These are phyloP conservation scores for Oncorhynchus nerka DNA, from an alignment of 2,113 vertebrate species.

Conservation along the genomic window DNA sequence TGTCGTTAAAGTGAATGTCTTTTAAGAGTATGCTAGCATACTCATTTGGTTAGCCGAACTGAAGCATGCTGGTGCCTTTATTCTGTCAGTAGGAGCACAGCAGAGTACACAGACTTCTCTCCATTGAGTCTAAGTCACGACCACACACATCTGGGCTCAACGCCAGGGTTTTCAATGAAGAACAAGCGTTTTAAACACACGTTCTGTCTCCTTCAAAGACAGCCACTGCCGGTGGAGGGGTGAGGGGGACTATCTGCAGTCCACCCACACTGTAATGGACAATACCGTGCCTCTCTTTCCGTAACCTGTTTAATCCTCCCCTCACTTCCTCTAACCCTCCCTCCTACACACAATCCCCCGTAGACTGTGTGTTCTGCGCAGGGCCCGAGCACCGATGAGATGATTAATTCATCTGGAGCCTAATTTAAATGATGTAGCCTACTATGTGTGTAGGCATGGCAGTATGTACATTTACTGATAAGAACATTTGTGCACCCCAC, in stretches of 20 bases:
- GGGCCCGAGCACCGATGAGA: conserved; percentile 24
- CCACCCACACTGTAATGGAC: conserved; percentile 59
- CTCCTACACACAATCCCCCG: conserved; percentile 57
- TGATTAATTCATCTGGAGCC: conserved; percentile 19
- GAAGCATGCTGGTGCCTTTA: background rate
- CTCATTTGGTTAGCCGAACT: no score
- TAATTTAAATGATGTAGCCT: conserved; percentile 15
- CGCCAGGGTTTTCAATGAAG: conserved; percentile 46
- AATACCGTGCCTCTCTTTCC: conserved; percentile 38
- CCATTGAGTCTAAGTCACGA: conserved; percentile 61
- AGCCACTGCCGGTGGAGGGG: conserved; percentile 44
- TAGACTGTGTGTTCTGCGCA: conserved; percentile 28
- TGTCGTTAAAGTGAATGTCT: no score
- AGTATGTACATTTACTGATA: no score
- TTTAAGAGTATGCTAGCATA: no score
- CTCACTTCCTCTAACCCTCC: conserved; percentile 9
- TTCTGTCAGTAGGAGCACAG: conserved; percentile 36
- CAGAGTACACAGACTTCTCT: conserved; percentile 22
- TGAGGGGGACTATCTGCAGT: conserved; percentile 50
- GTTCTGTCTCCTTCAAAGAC: conserved; percentile 52
- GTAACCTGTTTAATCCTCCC: conserved; percentile 61
- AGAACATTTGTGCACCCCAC: no score
- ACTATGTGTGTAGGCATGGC: no score
- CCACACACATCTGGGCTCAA: conserved; percentile 37
- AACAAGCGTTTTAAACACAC: conserved; percentile 13